These are phyloP conservation scores for Apoda limacodes DNA, from an alignment of 2,888 invertebrate species.

Conservation along the genomic window DNA sequence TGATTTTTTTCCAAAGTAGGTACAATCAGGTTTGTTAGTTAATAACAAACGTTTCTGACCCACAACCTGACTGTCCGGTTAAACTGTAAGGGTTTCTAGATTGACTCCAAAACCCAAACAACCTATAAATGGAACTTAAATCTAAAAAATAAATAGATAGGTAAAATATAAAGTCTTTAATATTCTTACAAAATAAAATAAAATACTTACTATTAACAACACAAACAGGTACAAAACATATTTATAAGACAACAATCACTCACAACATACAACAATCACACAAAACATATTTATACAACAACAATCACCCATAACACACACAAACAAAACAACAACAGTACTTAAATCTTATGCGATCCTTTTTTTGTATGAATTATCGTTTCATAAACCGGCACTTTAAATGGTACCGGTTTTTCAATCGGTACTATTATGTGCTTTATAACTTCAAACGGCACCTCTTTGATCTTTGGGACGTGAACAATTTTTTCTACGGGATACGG, in stretches of 20 bases:
- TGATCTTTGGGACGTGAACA: constrained; percentile 75
- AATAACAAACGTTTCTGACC: too few relatives aligned
- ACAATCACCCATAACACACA: constrained; percentile 7
- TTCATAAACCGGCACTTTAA: constrained; percentile 79
- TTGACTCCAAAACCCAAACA: too few relatives aligned
- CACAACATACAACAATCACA: constrained; percentile 21
- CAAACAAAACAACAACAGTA: constrained; percentile 4
- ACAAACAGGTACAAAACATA: not conserved
- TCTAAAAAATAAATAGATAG: too few relatives aligned
- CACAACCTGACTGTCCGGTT: too few relatives aligned
- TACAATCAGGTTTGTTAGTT: too few relatives aligned
- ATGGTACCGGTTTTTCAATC: constrained; percentile 76
- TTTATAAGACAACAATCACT: constrained; percentile 15
- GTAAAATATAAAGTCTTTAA: constrained; percentile 2
- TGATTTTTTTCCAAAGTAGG: too few relatives aligned
- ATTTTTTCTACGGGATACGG: constrained; percentile 77
- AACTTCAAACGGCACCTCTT: constrained; percentile 76
- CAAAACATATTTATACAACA: constrained; percentile 8
- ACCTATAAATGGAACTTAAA: too few relatives aligned
- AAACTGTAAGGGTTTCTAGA: too few relatives aligned
- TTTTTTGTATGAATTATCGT: constrained; percentile 79
- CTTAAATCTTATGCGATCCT: constrained; percentile 52
- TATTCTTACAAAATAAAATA: constrained; percentile 5
- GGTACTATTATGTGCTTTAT: constrained; percentile 77
- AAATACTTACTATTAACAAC: constrained; percentile 2